Evolutionary conservation across 37 sponge, comb jelly and placozoan genomes (phyloP).

Genomic region (Aphrocallistes beatrix): DNA sequence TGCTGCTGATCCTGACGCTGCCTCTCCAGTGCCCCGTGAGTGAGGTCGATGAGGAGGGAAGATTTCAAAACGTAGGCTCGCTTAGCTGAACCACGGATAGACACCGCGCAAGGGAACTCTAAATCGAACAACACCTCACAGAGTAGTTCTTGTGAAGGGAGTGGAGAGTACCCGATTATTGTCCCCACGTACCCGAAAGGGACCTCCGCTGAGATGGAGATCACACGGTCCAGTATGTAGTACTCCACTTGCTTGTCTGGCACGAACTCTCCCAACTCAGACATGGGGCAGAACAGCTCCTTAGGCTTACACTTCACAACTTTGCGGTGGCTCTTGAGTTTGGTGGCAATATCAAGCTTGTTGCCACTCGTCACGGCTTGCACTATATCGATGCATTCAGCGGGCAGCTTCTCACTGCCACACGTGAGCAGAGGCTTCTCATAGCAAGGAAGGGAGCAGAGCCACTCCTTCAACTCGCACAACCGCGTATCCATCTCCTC

Average conservation of each 20-base stretch:
- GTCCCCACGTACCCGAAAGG: slow-evolving; percentile 79
- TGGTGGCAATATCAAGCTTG: neutral
- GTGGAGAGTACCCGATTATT: slow-evolving; percentile 39
- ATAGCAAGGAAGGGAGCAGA: slow-evolving; percentile 43
- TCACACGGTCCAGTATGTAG: slow-evolving; percentile 75
- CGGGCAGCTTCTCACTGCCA: slow-evolving; percentile 41
- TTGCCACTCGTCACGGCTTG: neutral
- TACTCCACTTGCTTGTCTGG: slow-evolving; percentile 61
- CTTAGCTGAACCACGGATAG: slow-evolving; percentile 39
- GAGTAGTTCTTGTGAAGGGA: neutral
- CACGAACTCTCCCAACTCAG: slow-evolving; percentile 36
- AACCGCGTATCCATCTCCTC: slow-evolving; percentile 24
- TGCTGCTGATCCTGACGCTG: neutral
- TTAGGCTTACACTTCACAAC: neutral
- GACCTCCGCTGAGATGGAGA: slow-evolving; percentile 68
- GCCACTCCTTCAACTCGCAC: slow-evolving; percentile 32
- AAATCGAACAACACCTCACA: slow-evolving; percentile 84
- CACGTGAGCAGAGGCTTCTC: slow-evolving; percentile 37
- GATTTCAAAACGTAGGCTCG: slow-evolving; percentile 58
- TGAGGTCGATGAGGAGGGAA: slow-evolving; percentile 62
- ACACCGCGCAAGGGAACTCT: slow-evolving; percentile 70
- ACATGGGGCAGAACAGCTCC: slow-evolving; percentile 28
- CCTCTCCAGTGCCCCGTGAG: slow-evolving; percentile 29
- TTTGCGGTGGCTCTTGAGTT: neutral
- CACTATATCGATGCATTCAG: neutral